phyloP scores from a whole-genome alignment of 2,888 invertebrate genomes.

The Altica lythri region DNA sequence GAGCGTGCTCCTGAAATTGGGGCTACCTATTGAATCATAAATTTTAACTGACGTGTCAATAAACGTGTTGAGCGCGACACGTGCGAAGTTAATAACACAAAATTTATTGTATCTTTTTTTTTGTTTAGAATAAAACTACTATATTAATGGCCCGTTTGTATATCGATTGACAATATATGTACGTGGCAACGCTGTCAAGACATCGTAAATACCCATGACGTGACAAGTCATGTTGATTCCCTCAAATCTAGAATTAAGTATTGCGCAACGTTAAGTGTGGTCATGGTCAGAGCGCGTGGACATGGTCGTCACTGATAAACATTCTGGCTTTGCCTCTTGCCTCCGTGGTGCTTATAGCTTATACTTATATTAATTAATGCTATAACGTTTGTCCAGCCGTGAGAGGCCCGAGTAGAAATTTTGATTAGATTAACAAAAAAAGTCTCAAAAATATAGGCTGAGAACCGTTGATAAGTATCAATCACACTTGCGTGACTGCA shows the following conservation, averaged over 20 bases:
- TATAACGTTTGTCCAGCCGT: neutral
- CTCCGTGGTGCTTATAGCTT: neutral
- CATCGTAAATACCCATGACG: conserved; percentile 50
- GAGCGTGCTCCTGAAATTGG: no score
- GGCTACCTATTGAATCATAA: no score
- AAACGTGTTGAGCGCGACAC: no score
- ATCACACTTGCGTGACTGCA: no score
- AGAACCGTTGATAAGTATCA: no score
- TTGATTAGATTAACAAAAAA: neutral
- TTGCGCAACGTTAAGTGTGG: conserved; percentile 52
- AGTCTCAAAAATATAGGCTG: neutral
- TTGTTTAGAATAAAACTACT: no score
- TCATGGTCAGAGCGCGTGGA: conserved; percentile 50
- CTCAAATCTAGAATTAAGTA: conserved; percentile 49
- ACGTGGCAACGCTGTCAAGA: conserved; percentile 27
- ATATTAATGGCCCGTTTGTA: no score
- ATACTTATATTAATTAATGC: neutral
- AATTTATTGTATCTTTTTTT: no score
- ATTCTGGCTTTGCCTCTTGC: conserved; percentile 24
- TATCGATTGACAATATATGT: conserved; percentile 12
- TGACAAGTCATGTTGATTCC: conserved; percentile 45
- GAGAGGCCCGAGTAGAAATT: neutral
- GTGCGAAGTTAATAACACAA: no score
- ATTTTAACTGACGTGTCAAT: no score
- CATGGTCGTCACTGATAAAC: conserved; percentile 38